Base-by-base conservation (phyloP, 2,888 invertebrate species). In the Steinernema carpocapsae region DNA sequence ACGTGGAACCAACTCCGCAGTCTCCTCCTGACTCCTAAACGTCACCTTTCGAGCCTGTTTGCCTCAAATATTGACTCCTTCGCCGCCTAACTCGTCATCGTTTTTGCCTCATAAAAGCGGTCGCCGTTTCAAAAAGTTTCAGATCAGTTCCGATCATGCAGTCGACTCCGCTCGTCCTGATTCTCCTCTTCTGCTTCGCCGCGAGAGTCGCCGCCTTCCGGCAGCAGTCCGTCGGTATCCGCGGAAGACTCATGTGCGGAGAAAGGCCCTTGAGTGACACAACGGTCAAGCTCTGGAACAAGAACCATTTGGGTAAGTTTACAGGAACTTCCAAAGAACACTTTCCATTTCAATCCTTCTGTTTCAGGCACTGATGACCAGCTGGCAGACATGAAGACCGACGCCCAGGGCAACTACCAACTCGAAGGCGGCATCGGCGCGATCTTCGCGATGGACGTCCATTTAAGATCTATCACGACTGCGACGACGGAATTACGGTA, bases 361-460 rank as follows among this genome's bases (percentile, higher is more conserved):
- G n/a, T 42, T 79, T 29, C 48, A 84, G 84, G 84, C 12, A 77
- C 78, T 7, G 84, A 83, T 70, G 79, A 80, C 37, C 79, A 84
- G 22, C 51, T 83, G 59, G 82, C 80, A 0, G 77, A 76, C 12
- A 75, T 64, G 42, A 79, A 78, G 43, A 84, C 84, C 7, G 79
- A 83, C 75, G 76, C 73, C 45, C 75, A 79, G 19, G 84, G 84
- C 10, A 76, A 78, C 37, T 83, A 77, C 73, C 76, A 84, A 70
- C 74, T 84, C 10, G 29, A 76, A 17, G 84, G 84, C 17, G 75
- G 76, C 1, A 79, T 80, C 24, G 80, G 80, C 37, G 74, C 76
- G 19, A 32, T 84, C 6, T 70, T 80, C 1, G 79, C 77, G n/a
- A 78, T 83, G 82, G 77, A 80, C 70, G 84, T 83, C 26, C 81